Evolutionary conservation across 2,797 vertebrate species (phyloP), one percentile per base, ranked within the genome.

Genomic region (Eleutherodactylus coqui): DNA sequence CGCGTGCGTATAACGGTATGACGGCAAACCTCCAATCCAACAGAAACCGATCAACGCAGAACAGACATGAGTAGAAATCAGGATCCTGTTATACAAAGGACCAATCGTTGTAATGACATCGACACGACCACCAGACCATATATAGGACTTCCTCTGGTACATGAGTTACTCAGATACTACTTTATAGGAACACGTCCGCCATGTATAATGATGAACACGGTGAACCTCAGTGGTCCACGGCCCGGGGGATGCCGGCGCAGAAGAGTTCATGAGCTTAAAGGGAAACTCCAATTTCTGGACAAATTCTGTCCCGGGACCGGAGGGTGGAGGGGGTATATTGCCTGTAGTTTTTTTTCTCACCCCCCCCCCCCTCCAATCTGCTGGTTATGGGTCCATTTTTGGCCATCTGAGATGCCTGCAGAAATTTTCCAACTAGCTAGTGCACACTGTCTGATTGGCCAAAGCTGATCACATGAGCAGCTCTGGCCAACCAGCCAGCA

Each of bases 141-240:
- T 79, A 85, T 85, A 80, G 60, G 70, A 79, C 55, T 73, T 58
- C 72, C 53, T 73, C 36, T 80, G 27, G 47, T 86, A 49, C 53
- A 81, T 73, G 81, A 49, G n/a, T 70, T 79, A 78, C 34, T 29
- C 75, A 53, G 34, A 53, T 76, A 84, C 27, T 49, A 60, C 19
- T 7, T 17, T 77, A 41, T 41, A 72, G 53, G 21, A 55, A 55
- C 19, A 55, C 3, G 49, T 51, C 49, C 16, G 16, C 49, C 5
- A 51, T 51, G 14, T 17, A 51, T 16, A 51, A 21, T 73, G 7
- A 2, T 16, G 45, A 45, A 51, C 45, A 51, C 4, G 32, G 34
- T 32, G 10, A 8, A 32, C 16, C 29, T 36, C 75, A 4, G 49
- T 55, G 21, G 24, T 78, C 75, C 75, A 38, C 27, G 21, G 7